phyloP scores from a whole-genome alignment of 2,797 vertebrate species.

The Xiphorhynchus erythropygius region DNA sequence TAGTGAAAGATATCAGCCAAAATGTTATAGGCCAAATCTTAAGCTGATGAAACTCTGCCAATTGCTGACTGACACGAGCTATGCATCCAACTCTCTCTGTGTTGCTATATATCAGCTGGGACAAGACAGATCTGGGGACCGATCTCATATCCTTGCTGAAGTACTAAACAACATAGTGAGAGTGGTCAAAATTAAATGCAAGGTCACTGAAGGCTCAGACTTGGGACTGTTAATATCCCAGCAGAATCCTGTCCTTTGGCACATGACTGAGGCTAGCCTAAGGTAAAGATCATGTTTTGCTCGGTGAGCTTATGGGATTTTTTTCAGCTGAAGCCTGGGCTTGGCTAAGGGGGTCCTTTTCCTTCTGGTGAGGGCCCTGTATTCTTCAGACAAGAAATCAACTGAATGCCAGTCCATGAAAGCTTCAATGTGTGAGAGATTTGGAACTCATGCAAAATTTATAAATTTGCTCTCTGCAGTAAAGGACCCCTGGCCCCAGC shows the following conservation, averaged over 20 bases:
- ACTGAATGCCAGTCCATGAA: background rate
- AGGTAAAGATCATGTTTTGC: background rate
- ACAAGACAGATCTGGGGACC: background rate
- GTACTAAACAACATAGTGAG: background rate
- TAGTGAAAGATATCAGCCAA: background rate
- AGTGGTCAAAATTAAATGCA: background rate
- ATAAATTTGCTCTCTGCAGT: background rate
- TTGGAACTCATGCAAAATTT: background rate
- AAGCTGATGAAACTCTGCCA: background rate
- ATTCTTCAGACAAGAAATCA: background rate
- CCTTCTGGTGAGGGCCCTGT: background rate
- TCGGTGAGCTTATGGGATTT: background rate
- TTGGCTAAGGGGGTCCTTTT: background rate
- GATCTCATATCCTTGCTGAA: background rate
- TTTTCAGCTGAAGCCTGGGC: background rate
- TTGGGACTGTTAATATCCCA: background rate
- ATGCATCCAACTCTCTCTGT: background rate
- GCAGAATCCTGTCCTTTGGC: background rate
- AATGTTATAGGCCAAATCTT: background rate
- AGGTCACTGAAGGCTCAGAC: background rate
- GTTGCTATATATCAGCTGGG: background rate
- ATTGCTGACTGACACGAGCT: background rate
- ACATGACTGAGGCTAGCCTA: background rate
- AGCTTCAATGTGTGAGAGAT: background rate
- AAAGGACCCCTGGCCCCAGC: background rate